Percentiles rank a stretch among this genome's conserved stretches.
These are phyloP conservation scores for Drosophila emarginata DNA, from an alignment of 2,888 invertebrate species.

Conservation along the genomic window DNA sequence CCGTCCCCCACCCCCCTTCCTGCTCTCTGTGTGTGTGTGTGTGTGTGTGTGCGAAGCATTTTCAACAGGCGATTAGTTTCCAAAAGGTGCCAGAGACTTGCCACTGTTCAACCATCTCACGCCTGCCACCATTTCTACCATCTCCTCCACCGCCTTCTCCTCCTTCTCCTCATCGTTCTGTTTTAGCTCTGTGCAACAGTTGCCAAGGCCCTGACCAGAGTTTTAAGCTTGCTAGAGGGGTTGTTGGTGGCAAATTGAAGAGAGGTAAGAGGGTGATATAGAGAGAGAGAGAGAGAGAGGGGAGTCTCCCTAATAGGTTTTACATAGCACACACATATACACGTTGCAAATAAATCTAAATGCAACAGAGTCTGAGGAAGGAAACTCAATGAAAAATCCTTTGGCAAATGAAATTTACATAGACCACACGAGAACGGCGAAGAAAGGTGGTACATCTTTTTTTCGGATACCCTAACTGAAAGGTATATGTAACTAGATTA, in stretches of 20 bases:
- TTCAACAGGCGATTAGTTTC: conserved; percentile 75
- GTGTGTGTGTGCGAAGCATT: conserved; percentile 39
- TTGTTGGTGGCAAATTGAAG: background rate
- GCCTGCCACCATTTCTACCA: too few species aligned
- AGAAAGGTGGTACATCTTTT: background rate
- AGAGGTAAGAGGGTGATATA: background rate
- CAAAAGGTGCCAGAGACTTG: conserved; percentile 42
- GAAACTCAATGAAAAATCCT: conserved; percentile 74
- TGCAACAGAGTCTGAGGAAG: conserved; percentile 58
- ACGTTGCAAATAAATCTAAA: conserved; percentile 75
- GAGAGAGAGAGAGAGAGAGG: background rate
- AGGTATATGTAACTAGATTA: too few species aligned
- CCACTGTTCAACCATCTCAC: background rate
- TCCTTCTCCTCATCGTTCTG: background rate
- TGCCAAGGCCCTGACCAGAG: conserved; percentile 32
- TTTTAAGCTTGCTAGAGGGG: background rate
- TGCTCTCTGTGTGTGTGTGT: conserved; percentile 21
- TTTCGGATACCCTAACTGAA: background rate
- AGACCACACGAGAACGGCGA: conserved; percentile 37
- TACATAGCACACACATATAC: conserved; percentile 59
- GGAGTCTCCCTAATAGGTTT: conserved; percentile 64
- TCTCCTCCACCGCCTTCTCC: too few species aligned
- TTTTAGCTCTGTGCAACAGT: conserved; percentile 61
- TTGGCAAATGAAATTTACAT: conserved; percentile 74
- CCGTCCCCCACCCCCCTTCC: too few species aligned